phyloP scores from a whole-genome alignment of 2,888 invertebrate genomes.

The Drosophila atroscutellata region DNA sequence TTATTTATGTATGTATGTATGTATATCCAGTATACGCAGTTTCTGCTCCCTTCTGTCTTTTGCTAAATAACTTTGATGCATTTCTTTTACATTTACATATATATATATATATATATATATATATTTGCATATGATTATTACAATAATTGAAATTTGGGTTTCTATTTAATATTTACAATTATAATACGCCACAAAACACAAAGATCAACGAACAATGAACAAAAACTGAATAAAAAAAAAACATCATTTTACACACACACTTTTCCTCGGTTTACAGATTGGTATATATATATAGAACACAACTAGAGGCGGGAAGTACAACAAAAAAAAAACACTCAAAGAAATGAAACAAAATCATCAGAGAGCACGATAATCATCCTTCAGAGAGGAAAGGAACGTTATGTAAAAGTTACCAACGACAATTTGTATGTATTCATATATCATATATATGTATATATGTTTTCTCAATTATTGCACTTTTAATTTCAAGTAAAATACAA shows the following conservation, averaged over 20 bases:
- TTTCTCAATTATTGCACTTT: not conserved
- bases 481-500: constrained; percentile 3
- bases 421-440: not conserved
- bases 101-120: constrained; percentile 4
- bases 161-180: constrained; percentile 41
- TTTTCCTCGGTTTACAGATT: not conserved
- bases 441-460: not conserved
- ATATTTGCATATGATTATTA: constrained; percentile 16
- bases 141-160: constrained; percentile 19
- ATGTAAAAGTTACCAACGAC: not conserved
- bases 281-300: not conserved
- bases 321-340: not conserved
- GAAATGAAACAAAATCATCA: not conserved
- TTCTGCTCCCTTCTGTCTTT: constrained; percentile 10
- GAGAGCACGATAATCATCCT: not conserved
- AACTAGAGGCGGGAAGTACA: not conserved
- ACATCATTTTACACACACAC: constrained; percentile 1
- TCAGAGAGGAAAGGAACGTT: not conserved
- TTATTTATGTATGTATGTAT: constrained; percentile 10
- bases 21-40: constrained; percentile 12
- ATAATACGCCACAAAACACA: constrained; percentile 22
- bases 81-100: constrained; percentile 14
- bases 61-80: constrained; percentile 10
- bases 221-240: constrained; percentile 13
- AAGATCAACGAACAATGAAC: constrained; percentile 15